Conservation (phyloP, 1,140 invertebrate genomes). For the Saccostrea cuccullata region DNA sequence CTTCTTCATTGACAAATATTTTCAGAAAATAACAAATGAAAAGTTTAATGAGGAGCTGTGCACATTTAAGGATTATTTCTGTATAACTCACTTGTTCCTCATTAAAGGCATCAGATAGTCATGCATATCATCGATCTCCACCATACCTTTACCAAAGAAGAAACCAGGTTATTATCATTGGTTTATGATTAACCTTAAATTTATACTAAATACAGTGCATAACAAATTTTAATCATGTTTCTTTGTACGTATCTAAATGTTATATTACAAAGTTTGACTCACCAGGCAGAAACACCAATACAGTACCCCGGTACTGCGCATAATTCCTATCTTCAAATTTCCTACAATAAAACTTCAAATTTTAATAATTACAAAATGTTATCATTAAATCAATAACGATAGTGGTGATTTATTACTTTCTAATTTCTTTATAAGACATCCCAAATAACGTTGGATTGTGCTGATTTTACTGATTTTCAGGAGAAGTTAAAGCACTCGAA, state of each 20-base stretch:
- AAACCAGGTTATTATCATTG: not conserved
- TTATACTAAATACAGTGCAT: no score
- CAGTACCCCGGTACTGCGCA: conserved; percentile 81
- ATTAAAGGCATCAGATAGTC: not conserved
- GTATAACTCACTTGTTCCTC: conserved; percentile 10
- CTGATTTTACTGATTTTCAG: no score
- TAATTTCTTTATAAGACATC: no score
- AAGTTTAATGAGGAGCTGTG: no score
- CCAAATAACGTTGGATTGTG: no score
- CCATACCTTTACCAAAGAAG: not conserved
- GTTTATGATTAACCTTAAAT: not conserved
- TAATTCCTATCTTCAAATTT: conserved; percentile 47
- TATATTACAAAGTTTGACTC: not conserved
- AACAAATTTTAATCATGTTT: not conserved
- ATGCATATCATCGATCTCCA: conserved; percentile 18
- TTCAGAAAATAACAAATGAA: no score
- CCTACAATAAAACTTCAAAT: not conserved
- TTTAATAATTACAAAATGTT: not conserved
- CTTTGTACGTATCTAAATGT: no score
- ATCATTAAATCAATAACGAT: no score
- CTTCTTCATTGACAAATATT: no score
- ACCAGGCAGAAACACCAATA: conserved; percentile 92
- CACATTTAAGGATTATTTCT: no score
- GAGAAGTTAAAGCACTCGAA: no score
- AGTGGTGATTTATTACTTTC: no score